Conservation (phyloP, 2,113 vertebrate species). For the Emberiza fucata region DNA sequence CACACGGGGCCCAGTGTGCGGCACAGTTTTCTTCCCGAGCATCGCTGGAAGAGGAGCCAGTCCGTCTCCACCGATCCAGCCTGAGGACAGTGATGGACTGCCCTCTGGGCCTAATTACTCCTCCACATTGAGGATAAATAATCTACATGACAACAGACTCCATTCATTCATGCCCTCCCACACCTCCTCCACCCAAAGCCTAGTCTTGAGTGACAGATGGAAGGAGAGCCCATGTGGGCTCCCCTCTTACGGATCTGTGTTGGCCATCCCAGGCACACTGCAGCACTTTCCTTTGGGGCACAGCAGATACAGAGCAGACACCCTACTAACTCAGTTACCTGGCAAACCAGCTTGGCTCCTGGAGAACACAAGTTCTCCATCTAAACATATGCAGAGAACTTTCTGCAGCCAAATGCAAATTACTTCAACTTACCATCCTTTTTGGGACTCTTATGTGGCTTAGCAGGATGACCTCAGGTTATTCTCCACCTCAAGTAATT, state of each 20-base stretch:
- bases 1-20: neutral
- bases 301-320: neutral
- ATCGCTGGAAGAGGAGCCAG: conserved; percentile 15
- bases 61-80: neutral
- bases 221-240: neutral
- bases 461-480: neutral
- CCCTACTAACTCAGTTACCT: neutral
- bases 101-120: conserved; percentile 52
- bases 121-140: conserved; percentile 46
- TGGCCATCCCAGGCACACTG: neutral
- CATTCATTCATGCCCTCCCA: conserved; percentile 30
- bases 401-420: neutral
- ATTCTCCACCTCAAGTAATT: neutral
- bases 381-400: neutral
- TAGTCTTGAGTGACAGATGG: neutral
- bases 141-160: conserved; percentile 57
- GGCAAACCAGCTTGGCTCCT: neutral
- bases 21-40: neutral
- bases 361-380: neutral
- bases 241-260: neutral
- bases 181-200: neutral
- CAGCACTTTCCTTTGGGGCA: neutral
- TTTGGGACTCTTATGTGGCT: neutral
- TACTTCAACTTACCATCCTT: neutral
- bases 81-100: conserved; percentile 55